A percentile compares a stretch with the other conserved stretches of the same genome.
These are phyloP conservation scores for Oligia fasciuncula DNA, from an alignment of 2,888 invertebrate genomes.

Conservation along the genomic window DNA sequence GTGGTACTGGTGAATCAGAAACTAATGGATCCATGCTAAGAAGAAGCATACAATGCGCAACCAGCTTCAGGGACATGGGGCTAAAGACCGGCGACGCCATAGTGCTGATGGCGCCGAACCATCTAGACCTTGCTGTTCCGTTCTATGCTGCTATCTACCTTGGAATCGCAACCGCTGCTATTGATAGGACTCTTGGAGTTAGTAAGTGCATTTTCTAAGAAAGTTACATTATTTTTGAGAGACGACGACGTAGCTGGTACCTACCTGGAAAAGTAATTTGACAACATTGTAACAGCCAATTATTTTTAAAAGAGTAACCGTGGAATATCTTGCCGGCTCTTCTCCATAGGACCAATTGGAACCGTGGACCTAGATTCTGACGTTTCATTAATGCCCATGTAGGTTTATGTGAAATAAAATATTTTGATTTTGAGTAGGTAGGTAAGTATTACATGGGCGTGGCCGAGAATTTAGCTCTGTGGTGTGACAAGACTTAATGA, in stretches of 20 bases:
- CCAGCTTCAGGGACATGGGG: constrained; percentile 76
- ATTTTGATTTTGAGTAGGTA: background rate
- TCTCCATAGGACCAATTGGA: too few species aligned
- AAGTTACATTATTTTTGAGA: too few species aligned
- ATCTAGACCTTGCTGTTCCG: constrained; percentile 81
- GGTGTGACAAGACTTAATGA: background rate
- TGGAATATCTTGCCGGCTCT: too few species aligned
- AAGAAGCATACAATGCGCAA: constrained; percentile 80
- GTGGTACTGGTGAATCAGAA: constrained; percentile 79
- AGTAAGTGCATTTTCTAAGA: constrained; percentile 30
- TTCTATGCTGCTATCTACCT: constrained; percentile 83
- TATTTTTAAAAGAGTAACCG: too few species aligned
- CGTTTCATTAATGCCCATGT: too few species aligned
- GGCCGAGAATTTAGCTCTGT: background rate
- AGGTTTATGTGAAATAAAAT: too few species aligned
- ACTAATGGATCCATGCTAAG: constrained; percentile 79
- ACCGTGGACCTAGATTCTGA: too few species aligned
- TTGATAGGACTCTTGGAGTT: constrained; percentile 56
- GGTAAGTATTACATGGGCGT: background rate
- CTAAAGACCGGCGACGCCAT: constrained; percentile 81
- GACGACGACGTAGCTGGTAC: too few species aligned
- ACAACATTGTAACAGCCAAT: too few species aligned
- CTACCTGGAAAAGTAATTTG: too few species aligned
- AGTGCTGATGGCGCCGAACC: constrained; percentile 82
- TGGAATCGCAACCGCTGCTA: constrained; percentile 74